Evolutionary conservation across 2,113 vertebrate species (phyloP).

Genomic region (Mugil cephalus): DNA sequence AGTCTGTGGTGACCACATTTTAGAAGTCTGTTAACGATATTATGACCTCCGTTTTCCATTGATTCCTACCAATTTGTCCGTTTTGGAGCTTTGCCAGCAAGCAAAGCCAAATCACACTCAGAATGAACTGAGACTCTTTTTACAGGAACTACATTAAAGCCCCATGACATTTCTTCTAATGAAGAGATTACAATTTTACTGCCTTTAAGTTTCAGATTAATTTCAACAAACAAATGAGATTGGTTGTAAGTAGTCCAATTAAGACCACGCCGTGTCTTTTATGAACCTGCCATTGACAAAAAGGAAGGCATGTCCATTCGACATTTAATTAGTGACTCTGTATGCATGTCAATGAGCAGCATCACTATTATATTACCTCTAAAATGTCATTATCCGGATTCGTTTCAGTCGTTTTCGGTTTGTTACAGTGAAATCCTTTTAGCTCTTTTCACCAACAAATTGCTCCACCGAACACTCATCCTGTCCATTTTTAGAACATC

Average conservation of each 20-base stretch:
- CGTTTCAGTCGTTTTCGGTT: neutral
- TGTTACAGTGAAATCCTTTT: neutral
- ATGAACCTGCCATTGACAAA: neutral
- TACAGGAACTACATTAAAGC: conserved; percentile 12
- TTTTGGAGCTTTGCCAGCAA: conserved; percentile 23
- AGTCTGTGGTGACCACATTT: conserved; percentile 55
- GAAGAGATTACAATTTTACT: no score
- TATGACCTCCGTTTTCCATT: conserved; percentile 20
- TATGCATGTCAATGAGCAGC: neutral
- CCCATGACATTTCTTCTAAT: neutral
- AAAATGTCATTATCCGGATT: neutral
- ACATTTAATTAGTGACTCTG: neutral
- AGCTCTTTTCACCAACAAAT: neutral
- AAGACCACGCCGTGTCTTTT: neutral
- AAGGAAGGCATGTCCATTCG: neutral
- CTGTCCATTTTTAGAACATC: neutral
- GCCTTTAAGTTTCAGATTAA: neutral
- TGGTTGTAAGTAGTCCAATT: neutral
- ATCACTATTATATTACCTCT: neutral
- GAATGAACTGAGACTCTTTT: conserved; percentile 13
- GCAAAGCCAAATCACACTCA: conserved; percentile 6
- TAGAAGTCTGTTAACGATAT: conserved; percentile 42
- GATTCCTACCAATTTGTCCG: conserved; percentile 18
- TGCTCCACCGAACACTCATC: neutral
- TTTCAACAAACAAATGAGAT: neutral